These are phyloP conservation scores for Helicoverpa zea DNA, from an alignment of 1,140 invertebrate species.

Conservation along the genomic window DNA sequence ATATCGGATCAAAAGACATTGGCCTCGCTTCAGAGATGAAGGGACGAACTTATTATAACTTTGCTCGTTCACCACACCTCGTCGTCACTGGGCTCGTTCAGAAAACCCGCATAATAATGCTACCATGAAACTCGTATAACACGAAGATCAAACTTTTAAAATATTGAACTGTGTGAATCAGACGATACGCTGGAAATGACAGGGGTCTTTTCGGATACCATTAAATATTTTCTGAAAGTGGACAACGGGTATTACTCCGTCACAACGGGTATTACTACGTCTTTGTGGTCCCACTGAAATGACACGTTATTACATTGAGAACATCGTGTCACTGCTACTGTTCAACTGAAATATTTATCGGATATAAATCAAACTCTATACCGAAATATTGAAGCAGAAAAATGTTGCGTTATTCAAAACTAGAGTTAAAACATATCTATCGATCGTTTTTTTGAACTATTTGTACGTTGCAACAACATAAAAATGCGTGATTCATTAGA, in stretches of 20 bases:
- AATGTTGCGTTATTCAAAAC: conserved; percentile 5
- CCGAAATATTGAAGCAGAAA: background rate
- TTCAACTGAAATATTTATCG: conserved; percentile 14
- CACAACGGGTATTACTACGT: conserved; percentile 42
- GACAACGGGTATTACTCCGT: conserved; percentile 36
- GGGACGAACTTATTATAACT: conserved; percentile 82
- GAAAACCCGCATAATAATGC: conserved; percentile 76
- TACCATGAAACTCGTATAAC: conserved; percentile 70
- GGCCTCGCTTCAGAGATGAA: conserved; percentile 59
- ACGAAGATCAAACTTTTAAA: conserved; percentile 63
- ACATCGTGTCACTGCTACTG: background rate
- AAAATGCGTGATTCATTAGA: background rate
- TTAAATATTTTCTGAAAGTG: conserved; percentile 56
- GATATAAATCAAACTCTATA: conserved; percentile 6
- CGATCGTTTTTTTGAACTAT: conserved; percentile 1
- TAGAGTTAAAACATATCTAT: background rate
- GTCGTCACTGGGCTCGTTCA: conserved; percentile 63
- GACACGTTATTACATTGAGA: conserved; percentile 15
- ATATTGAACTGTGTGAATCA: conserved; percentile 67
- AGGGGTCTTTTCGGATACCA: conserved; percentile 60
- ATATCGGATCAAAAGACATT: conserved; percentile 73
- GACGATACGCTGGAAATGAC: conserved; percentile 60
- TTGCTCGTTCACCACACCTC: conserved; percentile 78
- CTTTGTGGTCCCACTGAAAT: conserved; percentile 23
- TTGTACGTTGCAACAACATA: background rate